phyloP scores from a whole-genome alignment of 2,888 invertebrate species.

The Phengaris arion region DNA sequence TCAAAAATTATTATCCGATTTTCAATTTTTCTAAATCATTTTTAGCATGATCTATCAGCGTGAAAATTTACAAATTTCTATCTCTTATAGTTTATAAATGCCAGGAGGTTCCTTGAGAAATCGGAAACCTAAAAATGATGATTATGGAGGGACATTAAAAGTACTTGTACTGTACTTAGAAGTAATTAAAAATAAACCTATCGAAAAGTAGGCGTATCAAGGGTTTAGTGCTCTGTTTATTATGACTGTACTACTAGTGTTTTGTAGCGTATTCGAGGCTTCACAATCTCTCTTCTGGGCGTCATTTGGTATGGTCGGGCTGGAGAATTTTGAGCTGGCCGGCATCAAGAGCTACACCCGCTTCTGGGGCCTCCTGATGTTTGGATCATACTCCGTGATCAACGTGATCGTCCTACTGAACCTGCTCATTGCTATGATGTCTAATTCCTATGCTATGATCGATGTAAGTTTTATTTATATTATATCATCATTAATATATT shows the following conservation, averaged over 20 bases:
- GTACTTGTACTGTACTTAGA: too few relatives aligned
- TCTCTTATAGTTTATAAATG: too few relatives aligned
- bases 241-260: not conserved
- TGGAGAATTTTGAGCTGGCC: slow-evolving; percentile 91
- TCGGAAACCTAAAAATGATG: too few relatives aligned
- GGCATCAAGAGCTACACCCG: slow-evolving; percentile 94
- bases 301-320: slow-evolving; percentile 94
- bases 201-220: too few relatives aligned
- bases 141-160: too few relatives aligned
- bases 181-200: too few relatives aligned
- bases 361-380: slow-evolving; percentile 97
- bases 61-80: too few relatives aligned
- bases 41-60: too few relatives aligned
- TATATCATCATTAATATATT: too few relatives aligned
- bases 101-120: too few relatives aligned
- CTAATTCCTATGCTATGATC: slow-evolving; percentile 95
- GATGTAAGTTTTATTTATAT: slow-evolving; percentile 82
- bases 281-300: slow-evolving; percentile 98
- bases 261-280: slow-evolving; percentile 91
- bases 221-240: not conserved
- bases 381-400: slow-evolving; percentile 96
- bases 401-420: slow-evolving; percentile 96
- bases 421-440: slow-evolving; percentile 98
- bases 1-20: too few relatives aligned
- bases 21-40: too few relatives aligned